These are phyloP conservation scores for Halictus ligatus DNA, from an alignment of 2,888 invertebrate genomes.

Conservation along the genomic window DNA sequence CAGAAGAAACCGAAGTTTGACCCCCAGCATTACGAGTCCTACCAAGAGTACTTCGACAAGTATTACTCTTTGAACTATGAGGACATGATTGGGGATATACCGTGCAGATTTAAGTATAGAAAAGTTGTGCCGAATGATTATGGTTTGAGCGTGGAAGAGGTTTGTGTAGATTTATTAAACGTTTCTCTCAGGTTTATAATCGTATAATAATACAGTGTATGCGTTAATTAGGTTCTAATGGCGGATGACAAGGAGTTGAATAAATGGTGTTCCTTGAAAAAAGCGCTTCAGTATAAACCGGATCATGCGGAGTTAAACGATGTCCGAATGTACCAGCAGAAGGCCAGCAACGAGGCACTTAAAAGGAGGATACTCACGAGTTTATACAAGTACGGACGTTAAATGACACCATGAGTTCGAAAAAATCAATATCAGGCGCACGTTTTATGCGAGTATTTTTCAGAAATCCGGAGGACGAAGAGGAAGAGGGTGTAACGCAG, in stretches of 20 bases:
- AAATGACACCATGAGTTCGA: not conserved
- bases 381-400: conserved; percentile 86
- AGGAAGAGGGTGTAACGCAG: conserved; percentile 80
- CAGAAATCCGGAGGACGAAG: conserved; percentile 66
- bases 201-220: conserved; percentile 25
- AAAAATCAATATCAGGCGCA: not conserved
- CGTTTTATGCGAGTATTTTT: conserved; percentile 28
- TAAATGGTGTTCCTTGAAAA: conserved; percentile 97
- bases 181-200: not conserved
- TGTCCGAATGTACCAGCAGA: conserved; percentile 90
- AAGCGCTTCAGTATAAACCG: conserved; percentile 91
- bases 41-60: conserved; percentile 96
- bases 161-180: conserved; percentile 78
- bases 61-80: conserved; percentile 98
- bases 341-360: conserved; percentile 89
- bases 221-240: conserved; percentile 89
- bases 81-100: conserved; percentile 96
- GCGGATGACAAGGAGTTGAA: conserved; percentile 98
- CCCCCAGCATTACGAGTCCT: conserved; percentile 89
- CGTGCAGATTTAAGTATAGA: conserved; percentile 96
- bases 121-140: conserved; percentile 95
- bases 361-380: conserved; percentile 93
- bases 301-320: conserved; percentile 93
- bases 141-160: conserved; percentile 96
- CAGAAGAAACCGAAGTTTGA: conserved; percentile 94